Conservation (phyloP, 2,888 invertebrate genomes). For the Drosophila subquinaria region DNA sequence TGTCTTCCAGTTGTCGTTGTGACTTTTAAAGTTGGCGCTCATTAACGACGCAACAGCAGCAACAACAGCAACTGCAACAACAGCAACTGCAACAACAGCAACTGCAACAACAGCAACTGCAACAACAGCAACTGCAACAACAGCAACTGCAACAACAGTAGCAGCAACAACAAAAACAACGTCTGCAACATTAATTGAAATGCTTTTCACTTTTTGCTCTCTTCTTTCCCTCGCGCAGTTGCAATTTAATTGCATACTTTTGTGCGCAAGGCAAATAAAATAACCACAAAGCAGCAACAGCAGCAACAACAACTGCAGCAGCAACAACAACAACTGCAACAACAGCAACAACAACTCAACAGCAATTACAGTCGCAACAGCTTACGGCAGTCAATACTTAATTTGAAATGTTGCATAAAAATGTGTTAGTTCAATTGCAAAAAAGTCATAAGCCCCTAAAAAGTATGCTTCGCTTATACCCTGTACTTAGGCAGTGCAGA, state of each 20-base stretch:
- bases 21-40: slow-evolving; percentile 75
- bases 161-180: too few relatives aligned
- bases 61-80: slow-evolving; percentile 4
- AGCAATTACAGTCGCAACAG: slow-evolving; percentile 26
- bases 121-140: slow-evolving; percentile 4
- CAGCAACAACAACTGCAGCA: slow-evolving; percentile 28
- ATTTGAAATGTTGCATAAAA: slow-evolving; percentile 25
- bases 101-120: slow-evolving; percentile 44
- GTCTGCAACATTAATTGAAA: slow-evolving; percentile 74
- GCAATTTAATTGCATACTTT: slow-evolving; percentile 73
- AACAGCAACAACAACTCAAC: slow-evolving; percentile 7
- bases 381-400: slow-evolving; percentile 37
- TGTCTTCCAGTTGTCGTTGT: slow-evolving; percentile 55
- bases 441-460: slow-evolving; percentile 1
- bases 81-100: slow-evolving; percentile 3
- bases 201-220: slow-evolving; percentile 73
- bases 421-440: slow-evolving; percentile 33
- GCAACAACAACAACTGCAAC: slow-evolving; percentile 14
- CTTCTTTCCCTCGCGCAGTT: slow-evolving; percentile 20
- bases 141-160: neutral
- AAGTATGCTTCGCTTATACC: slow-evolving; percentile 16
- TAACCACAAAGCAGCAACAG: slow-evolving; percentile 42
- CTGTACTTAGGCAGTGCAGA: neutral
- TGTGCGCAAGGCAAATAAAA: slow-evolving; percentile 63
- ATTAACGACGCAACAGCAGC: slow-evolving; percentile 59